phyloP scores from a whole-genome alignment of 2,797 vertebrate species.

The Hippopotamyrus pictus region DNA sequence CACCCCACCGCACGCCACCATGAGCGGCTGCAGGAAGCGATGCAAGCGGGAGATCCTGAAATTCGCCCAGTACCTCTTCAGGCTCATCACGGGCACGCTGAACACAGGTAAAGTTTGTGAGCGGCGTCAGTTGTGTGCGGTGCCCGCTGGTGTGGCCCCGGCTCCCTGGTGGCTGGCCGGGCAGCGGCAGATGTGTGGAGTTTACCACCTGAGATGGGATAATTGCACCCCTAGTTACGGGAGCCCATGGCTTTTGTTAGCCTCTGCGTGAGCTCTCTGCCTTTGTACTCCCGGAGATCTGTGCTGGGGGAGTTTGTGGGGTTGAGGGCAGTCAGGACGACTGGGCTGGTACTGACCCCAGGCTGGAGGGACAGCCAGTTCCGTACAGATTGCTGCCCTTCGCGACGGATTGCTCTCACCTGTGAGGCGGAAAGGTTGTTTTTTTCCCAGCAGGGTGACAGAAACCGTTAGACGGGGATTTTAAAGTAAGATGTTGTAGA shows the following conservation, averaged over 20 bases:
- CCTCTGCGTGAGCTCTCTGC: background rate
- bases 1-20: constrained; percentile 54
- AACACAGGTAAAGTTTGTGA: constrained; percentile 74
- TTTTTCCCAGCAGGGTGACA: background rate
- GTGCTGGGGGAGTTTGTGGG: background rate
- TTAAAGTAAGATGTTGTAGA: background rate
- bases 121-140: background rate
- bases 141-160: background rate
- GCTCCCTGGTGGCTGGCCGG: background rate
- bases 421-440: background rate
- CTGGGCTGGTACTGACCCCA: background rate
- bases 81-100: constrained; percentile 88
- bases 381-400: background rate
- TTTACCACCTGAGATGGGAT: background rate
- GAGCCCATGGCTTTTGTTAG: too few species aligned
- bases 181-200: background rate
- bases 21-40: constrained; percentile 91
- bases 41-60: constrained; percentile 94
- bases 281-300: background rate
- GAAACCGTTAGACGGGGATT: background rate
- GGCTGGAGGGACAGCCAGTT: background rate
- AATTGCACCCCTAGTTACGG: background rate
- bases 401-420: background rate
- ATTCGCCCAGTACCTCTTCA: constrained; percentile 93
- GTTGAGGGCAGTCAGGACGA: background rate